A percentile compares a stretch with the other conserved stretches of the same genome.
Evolutionary conservation across 2,113 vertebrate species (phyloP).

Genomic region (Callorhinus ursinus): DNA sequence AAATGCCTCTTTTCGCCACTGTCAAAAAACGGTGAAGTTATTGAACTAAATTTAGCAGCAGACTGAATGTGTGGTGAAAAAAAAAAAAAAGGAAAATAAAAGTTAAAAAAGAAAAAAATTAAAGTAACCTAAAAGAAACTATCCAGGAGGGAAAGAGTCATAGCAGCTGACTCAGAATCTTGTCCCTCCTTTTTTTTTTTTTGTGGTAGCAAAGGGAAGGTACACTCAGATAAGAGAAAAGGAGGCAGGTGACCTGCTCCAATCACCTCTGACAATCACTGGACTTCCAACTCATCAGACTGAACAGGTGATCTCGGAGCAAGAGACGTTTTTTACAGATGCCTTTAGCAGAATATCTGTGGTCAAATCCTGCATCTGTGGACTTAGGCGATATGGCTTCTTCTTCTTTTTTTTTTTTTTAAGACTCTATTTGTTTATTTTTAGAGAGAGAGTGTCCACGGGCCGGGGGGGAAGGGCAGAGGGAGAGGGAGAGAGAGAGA

Average conservation of each 20-base stretch:
- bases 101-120: neutral
- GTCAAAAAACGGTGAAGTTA: neutral
- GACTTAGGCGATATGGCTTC: neutral
- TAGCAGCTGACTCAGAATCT: neutral
- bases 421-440: neutral
- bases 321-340: neutral
- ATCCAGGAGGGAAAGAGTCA: neutral
- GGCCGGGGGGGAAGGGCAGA: neutral
- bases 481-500: neutral
- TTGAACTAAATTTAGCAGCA: neutral
- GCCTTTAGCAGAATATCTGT: neutral
- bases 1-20: neutral
- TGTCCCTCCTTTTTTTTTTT: neutral
- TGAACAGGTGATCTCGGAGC: neutral
- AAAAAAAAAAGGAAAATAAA: neutral
- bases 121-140: neutral
- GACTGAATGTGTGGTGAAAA: neutral
- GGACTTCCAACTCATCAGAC: neutral
- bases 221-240: neutral
- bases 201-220: neutral
- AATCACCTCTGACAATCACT: neutral
- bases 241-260: neutral
- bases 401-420: neutral
- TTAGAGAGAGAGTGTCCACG: neutral
- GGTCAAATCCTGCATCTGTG: neutral